Percentiles rank a stretch among this genome's conserved stretches.
These are phyloP conservation scores for Drosophila merina DNA, from an alignment of 2,888 invertebrate genomes.

Conservation along the genomic window DNA sequence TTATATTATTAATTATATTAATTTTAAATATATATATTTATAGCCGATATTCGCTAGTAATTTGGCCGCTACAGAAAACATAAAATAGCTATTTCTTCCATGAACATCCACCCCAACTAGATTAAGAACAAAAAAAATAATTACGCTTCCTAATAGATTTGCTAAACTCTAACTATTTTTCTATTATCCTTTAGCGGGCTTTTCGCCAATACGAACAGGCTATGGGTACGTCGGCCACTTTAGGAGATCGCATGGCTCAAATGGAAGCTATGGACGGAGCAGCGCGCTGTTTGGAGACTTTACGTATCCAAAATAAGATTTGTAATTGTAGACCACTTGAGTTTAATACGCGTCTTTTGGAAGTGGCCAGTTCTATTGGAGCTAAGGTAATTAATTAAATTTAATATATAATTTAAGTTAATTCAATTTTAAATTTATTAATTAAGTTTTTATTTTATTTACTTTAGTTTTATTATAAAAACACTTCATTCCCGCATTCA, in stretches of 20 bases:
- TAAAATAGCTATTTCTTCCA: no score
- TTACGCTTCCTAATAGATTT: no score
- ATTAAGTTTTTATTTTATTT: no score
- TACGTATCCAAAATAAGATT: slow-evolving; percentile 90
- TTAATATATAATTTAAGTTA: neutral
- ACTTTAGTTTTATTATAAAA: no score
- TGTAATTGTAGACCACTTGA: slow-evolving; percentile 94
- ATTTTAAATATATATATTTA: no score
- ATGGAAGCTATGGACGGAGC: slow-evolving; percentile 96
- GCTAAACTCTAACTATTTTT: neutral
- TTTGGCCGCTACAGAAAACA: no score
- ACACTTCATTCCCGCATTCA: no score
- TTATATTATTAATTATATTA: no score
- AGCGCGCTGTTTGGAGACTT: slow-evolving; percentile 91
- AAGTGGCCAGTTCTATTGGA: slow-evolving; percentile 94
- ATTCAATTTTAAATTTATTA: neutral
- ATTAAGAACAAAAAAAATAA: no score
- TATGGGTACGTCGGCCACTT: slow-evolving; percentile 91
- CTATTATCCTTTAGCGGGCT: slow-evolving; percentile 66
- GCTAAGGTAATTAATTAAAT: slow-evolving; percentile 87
- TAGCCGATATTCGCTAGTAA: no score
- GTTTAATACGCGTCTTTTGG: slow-evolving; percentile 92
- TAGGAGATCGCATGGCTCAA: slow-evolving; percentile 93
- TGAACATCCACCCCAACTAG: no score
- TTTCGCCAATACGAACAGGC: slow-evolving; percentile 93